A percentile compares a stretch with the other conserved stretches of the same genome.
phyloP scores from a whole-genome alignment of 1,140 invertebrate genomes.

The Cotesia vestalis region DNA sequence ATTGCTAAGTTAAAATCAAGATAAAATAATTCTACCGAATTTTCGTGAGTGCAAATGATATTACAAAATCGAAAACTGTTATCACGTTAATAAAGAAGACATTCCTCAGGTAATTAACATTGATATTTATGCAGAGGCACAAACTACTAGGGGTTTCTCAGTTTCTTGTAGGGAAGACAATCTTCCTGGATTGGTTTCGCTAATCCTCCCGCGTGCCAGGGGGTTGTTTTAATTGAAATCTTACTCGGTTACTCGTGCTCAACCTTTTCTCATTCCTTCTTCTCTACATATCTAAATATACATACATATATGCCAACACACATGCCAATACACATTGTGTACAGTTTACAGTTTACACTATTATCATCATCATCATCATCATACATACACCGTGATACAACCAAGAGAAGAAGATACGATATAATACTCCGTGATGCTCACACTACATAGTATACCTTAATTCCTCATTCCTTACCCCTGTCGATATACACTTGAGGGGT shows the following conservation, averaged over 20 bases:
- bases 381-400: too few species aligned
- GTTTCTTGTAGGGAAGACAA: conserved; percentile 26
- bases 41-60: conserved; percentile 39
- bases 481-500: conserved; percentile 26
- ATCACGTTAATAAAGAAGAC: conserved; percentile 59
- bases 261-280: conserved; percentile 7
- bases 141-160: conserved; percentile 54
- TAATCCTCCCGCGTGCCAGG: conserved; percentile 62
- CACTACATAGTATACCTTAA: neutral
- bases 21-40: too few species aligned
- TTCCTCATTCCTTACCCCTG: conserved; percentile 12
- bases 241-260: conserved; percentile 57
- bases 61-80: conserved; percentile 33
- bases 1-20: too few species aligned
- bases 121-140: conserved; percentile 68
- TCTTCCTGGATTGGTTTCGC: conserved; percentile 61
- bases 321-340: too few species aligned
- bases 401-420: too few species aligned
- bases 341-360: too few species aligned
- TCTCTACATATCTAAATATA: conserved; percentile 15
- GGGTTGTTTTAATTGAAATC: conserved; percentile 68
- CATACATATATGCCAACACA: conserved; percentile 4
- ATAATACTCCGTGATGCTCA: neutral
- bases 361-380: too few species aligned
- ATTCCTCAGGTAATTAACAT: conserved; percentile 61